Base-by-base conservation (phyloP, 2,888 invertebrate genomes). In the Leptopilina syphax region DNA sequence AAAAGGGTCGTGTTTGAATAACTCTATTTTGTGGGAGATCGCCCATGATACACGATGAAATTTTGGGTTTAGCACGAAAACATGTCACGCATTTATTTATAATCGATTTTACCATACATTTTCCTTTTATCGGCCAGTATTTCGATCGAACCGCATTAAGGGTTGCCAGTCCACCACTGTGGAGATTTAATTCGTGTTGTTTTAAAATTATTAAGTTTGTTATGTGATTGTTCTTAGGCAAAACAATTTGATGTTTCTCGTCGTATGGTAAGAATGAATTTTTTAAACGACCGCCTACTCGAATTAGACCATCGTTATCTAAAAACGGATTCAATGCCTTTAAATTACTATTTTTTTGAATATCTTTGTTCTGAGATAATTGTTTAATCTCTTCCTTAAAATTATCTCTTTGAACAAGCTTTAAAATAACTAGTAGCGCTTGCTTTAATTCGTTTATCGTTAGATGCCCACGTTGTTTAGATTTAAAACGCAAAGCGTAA, bases 1-100 rank as follows among this genome's bases (percentile, higher is more conserved):
- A n/a, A 80, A 88, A 89, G 3, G 86, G 85, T 50, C 80, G 60
- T 44, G 8, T 78, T 77, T 18, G 65, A 7, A 79, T 83, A 0
- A 87, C 81, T 57, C 88, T 13, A 10, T 41, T 13, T 27, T 10
- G 6, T 13, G 34, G 6, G 4, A 34, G 27, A 27, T 65, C 12
- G 2, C 27, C 27, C 27, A 57, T 57, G 12, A 57, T 57, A 3
- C 13, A 57, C 2, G 57, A 57, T 5, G 57, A 57, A 12, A 3
- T 57, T 57, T 57, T 65, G 1, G 65, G 65, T 65, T 27, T 7
- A 12, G 24, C 12, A 8, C 65, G 10, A 65, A 65, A 27, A 4
- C 65, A 65, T 34, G 24, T 12, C 3, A 65, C 50, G 9, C 76
- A 79, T 7, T 65, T 12, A 65, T 66, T 76, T 24, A 79, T 44